phyloP scores from a whole-genome alignment of 2,888 invertebrate genomes.

The Oligia fasciuncula region DNA sequence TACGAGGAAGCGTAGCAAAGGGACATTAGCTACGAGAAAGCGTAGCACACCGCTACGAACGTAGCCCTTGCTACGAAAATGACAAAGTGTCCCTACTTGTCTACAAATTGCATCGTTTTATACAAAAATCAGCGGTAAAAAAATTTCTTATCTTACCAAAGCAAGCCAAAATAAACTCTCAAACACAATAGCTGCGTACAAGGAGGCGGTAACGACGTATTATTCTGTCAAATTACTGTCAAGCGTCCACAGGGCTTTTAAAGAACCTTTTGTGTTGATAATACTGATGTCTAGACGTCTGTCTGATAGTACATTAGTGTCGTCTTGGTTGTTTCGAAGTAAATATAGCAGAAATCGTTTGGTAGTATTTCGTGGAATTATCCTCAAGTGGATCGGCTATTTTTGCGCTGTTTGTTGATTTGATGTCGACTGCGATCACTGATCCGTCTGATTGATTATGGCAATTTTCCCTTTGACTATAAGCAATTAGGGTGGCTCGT shows the following conservation, averaged over 20 bases:
- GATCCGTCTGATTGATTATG: background rate
- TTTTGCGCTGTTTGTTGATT: background rate
- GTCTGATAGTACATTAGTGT: conserved; percentile 21
- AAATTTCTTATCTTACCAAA: conserved; percentile 17
- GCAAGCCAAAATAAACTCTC: conserved; percentile 7
- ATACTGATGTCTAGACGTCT: conserved; percentile 43
- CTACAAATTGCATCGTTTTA: background rate
- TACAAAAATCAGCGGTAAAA: background rate
- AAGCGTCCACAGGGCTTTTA: conserved; percentile 37
- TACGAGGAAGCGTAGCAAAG: background rate
- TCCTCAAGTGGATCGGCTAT: background rate
- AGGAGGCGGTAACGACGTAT: conserved; percentile 30
- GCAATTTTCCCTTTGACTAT: background rate
- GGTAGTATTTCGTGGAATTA: background rate
- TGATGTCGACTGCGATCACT: background rate
- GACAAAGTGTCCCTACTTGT: background rate
- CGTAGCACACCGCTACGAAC: conserved; percentile 20
- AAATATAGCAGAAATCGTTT: background rate
- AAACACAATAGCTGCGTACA: conserved; percentile 21
- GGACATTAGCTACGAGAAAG: conserved; percentile 15
- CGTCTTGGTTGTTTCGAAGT: too few species aligned
- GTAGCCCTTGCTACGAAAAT: conserved; percentile 8
- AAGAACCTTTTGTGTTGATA: conserved; percentile 37
- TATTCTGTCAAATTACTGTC: conserved; percentile 51
- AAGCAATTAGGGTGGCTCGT: background rate